Percentiles rank a stretch among this genome's conserved stretches.
These are phyloP conservation scores for Platycheirus rosarum DNA, from an alignment of 2,888 invertebrate species.

Conservation along the genomic window DNA sequence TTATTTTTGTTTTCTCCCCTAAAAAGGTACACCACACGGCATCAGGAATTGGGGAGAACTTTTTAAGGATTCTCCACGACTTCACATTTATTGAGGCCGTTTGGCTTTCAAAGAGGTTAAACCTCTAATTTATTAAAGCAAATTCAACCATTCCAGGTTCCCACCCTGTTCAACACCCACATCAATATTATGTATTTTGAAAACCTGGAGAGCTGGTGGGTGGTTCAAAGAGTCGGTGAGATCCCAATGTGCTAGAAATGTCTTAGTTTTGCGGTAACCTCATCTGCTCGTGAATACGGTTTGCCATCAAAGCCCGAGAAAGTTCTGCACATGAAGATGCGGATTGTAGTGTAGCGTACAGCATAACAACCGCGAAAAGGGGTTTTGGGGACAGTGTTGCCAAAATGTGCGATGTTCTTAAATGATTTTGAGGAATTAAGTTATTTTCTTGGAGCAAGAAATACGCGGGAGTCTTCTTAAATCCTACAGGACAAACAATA, in stretches of 20 bases:
- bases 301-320: constrained; percentile 47
- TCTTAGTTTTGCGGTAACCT: constrained; percentile 68
- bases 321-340: constrained; percentile 42
- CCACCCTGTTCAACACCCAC: background rate
- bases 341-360: constrained; percentile 22
- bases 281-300: constrained; percentile 24
- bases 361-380: constrained; percentile 54
- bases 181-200: constrained; percentile 1
- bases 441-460: too few relatives aligned
- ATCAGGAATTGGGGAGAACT: constrained; percentile 38
- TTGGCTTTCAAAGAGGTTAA: constrained; percentile 42
- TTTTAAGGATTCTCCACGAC: constrained; percentile 45
- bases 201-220: constrained; percentile 22
- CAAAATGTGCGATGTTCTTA: too few relatives aligned
- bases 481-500: too few relatives aligned
- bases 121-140: constrained; percentile 68
- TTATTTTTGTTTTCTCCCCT: too few relatives aligned
- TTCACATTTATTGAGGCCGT: constrained; percentile 52
- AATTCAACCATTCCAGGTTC: constrained; percentile 36
- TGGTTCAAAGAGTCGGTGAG: background rate
- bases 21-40: constrained; percentile 25
- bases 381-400: constrained; percentile 25
- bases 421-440: too few relatives aligned
- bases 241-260: constrained; percentile 38
- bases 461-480: too few relatives aligned